phyloP scores from a whole-genome alignment of 2,113 vertebrate species.

The Neolamprologus brichardi region DNA sequence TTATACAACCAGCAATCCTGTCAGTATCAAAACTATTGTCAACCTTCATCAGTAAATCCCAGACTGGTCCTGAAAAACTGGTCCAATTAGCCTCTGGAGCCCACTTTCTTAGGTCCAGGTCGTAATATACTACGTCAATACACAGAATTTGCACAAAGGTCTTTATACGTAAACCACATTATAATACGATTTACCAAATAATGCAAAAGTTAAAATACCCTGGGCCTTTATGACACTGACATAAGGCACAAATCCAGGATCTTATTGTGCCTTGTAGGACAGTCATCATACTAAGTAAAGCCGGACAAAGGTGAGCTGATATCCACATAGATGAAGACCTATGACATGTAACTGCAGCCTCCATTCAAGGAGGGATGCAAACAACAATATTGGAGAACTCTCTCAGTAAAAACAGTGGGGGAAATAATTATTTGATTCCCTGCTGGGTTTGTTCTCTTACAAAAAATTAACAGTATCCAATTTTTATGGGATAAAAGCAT shows the following conservation, averaged over 20 bases:
- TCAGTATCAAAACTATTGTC: neutral
- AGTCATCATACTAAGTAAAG: neutral
- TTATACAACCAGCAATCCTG: neutral
- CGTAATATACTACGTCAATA: neutral
- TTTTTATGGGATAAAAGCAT: neutral
- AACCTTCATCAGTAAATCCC: neutral
- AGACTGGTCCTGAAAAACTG: neutral
- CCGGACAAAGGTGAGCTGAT: neutral
- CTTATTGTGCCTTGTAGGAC: neutral
- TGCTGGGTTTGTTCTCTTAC: neutral
- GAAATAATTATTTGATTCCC: neutral
- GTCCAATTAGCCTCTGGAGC: neutral
- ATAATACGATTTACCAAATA: neutral
- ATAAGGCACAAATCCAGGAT: neutral
- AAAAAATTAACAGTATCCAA: neutral
- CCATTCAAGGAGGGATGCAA: neutral
- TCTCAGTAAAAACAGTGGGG: neutral
- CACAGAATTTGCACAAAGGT: neutral
- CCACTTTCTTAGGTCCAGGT: neutral
- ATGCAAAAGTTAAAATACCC: neutral
- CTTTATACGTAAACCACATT: neutral
- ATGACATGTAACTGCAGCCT: neutral
- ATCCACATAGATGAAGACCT: neutral
- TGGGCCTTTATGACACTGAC: neutral
- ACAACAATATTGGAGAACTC: neutral